Evolutionary conservation across 2,113 vertebrate species (phyloP).

Genomic region (Poeciliopsis prolifica): DNA sequence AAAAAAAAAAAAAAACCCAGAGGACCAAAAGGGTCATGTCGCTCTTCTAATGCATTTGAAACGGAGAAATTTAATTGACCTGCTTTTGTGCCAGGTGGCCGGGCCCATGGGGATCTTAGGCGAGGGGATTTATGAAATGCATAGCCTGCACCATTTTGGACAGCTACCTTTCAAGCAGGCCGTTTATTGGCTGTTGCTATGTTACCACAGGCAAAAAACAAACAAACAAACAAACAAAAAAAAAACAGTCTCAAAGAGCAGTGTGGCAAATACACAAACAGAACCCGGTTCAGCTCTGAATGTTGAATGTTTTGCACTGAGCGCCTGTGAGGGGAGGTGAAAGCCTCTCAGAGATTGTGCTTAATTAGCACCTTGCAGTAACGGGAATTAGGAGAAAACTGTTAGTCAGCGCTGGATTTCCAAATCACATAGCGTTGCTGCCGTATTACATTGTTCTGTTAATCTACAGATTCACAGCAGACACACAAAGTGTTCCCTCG

Average conservation of each 20-base stretch:
- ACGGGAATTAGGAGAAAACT: conserved; percentile 26
- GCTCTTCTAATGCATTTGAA: conserved; percentile 25
- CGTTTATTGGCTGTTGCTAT: conserved; percentile 73
- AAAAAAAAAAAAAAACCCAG: conserved; percentile 13
- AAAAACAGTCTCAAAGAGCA: conserved; percentile 28
- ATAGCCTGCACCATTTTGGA: conserved; percentile 68
- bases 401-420: conserved; percentile 39
- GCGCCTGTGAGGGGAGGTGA: conserved; percentile 20
- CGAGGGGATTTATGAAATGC: conserved; percentile 40
- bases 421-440: conserved; percentile 13
- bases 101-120: conserved; percentile 32
- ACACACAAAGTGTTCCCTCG: conserved; percentile 33
- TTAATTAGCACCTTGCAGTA: conserved; percentile 21
- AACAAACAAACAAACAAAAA: neutral
- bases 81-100: conserved; percentile 26
- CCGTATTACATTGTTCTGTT: conserved; percentile 14
- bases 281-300: conserved; percentile 37
- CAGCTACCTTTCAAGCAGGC: conserved; percentile 50
- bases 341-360: conserved; percentile 15
- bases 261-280: conserved; percentile 30
- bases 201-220: conserved; percentile 33
- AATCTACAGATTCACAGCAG: conserved; percentile 41
- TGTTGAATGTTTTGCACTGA: conserved; percentile 29
- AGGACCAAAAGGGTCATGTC: conserved; percentile 12
- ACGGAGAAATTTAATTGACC: conserved; percentile 47